These are phyloP conservation scores for Pseudanteris insignis DNA, from an alignment of 2,888 invertebrate genomes.

Conservation along the genomic window DNA sequence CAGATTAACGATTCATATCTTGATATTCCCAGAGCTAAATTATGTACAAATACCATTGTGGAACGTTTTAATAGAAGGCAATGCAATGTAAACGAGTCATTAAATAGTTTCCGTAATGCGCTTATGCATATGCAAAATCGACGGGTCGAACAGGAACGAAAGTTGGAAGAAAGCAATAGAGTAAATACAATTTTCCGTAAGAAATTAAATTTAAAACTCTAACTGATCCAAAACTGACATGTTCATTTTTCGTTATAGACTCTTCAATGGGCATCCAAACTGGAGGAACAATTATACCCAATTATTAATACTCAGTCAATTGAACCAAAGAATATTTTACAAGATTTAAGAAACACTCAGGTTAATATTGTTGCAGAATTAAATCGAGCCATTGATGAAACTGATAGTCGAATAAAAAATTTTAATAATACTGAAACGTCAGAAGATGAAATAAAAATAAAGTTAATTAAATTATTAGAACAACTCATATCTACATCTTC, in stretches of 20 bases:
- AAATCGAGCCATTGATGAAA: constrained; percentile 73
- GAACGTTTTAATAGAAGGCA: constrained; percentile 75
- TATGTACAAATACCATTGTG: constrained; percentile 75
- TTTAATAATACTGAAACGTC: constrained; percentile 73
- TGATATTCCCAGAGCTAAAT: constrained; percentile 73
- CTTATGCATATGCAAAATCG: constrained; percentile 68
- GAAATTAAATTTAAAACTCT: not conserved
- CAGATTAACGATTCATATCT: constrained; percentile 76
- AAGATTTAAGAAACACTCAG: constrained; percentile 71
- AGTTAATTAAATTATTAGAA: constrained; percentile 74
- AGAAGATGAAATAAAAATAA: constrained; percentile 73
- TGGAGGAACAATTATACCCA: constrained; percentile 80
- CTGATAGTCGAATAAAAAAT: constrained; percentile 74
- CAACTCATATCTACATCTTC: constrained; percentile 74
- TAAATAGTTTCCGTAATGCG: constrained; percentile 77
- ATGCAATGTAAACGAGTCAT: constrained; percentile 73
- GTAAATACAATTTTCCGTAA: too few relatives aligned
- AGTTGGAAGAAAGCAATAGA: constrained; percentile 60
- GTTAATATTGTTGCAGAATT: constrained; percentile 71
- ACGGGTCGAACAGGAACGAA: constrained; percentile 69
- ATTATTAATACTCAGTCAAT: constrained; percentile 74
- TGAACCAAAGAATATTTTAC: constrained; percentile 70
- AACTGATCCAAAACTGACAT: too few relatives aligned
- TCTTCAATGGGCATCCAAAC: constrained; percentile 74
- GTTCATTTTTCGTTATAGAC: constrained; percentile 71